Evolutionary conservation across 2,888 invertebrate genomes (phyloP).

Genomic region (Spicauda simplicius): DNA sequence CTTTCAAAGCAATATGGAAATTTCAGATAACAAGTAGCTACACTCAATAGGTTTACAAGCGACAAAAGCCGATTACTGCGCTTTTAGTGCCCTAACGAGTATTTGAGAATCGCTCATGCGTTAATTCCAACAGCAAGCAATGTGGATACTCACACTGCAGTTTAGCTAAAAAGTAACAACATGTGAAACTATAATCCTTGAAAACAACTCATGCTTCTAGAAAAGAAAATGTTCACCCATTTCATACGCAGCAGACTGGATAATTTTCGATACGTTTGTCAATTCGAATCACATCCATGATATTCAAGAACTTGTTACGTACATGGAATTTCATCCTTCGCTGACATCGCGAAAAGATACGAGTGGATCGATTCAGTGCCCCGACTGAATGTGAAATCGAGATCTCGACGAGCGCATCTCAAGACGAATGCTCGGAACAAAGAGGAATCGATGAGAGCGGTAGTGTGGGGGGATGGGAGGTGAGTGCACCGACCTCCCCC

Average conservation of each 20-base stretch:
- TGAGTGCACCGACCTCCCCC: conserved; percentile 77
- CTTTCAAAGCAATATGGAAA: not conserved
- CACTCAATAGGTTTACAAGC: not conserved
- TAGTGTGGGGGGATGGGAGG: conserved; percentile 66
- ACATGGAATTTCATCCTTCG: conserved; percentile 50
- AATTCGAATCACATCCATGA: conserved; percentile 45
- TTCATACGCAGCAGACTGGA: conserved; percentile 9
- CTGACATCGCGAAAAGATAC: conserved; percentile 50
- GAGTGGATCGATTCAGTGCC: conserved; percentile 50
- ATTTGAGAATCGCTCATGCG: conserved; percentile 21
- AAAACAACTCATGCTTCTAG: not conserved
- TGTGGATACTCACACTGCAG: not conserved
- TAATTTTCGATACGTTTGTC: conserved; percentile 44
- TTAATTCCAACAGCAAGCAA: conserved; percentile 7
- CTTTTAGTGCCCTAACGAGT: conserved; percentile 13
- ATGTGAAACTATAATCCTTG: not conserved
- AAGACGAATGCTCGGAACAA: conserved; percentile 81
- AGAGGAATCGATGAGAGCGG: conserved; percentile 81
- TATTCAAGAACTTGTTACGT: conserved; percentile 48
- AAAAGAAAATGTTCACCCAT: not conserved
- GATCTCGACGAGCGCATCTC: conserved; percentile 76
- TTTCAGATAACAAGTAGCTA: not conserved
- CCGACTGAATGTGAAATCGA: conserved; percentile 74
- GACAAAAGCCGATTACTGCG: conserved; percentile 6
- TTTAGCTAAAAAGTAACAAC: not conserved